Base-by-base conservation (phyloP, 2,888 invertebrate species). In the Panorpa germanica region DNA sequence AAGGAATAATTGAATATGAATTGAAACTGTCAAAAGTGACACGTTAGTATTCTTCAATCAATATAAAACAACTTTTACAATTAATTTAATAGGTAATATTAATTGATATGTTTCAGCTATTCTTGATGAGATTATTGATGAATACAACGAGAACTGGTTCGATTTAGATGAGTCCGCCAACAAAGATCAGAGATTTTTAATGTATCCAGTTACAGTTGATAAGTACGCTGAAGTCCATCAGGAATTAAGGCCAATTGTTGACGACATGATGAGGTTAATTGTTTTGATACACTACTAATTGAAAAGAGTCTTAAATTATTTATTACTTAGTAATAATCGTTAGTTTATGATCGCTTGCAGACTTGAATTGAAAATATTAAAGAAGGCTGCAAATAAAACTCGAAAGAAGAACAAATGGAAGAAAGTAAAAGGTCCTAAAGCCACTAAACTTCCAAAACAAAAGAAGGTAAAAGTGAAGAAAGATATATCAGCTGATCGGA, bases 401-500 rank as follows among this genome's bases (percentile, higher is more conserved):
- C 26, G 33, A 1, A 46, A 48, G 6, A 39, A 41, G 3, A 26
- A 4, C 7, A 44, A 44, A 23, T 53, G 50, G 31, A 48, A 39
- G 29, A 18, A 33, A 3, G 46, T 44, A 28, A 32, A 35, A 11
- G 36, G 39, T 17, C 47, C 44, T 15, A 45, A 43, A 25, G 29
- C n/a, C n/a, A n/a, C n/a, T n/a, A n/a, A n/a, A n/a, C n/a, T n/a
- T n/a, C n/a, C n/a, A n/a, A n/a, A n/a, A n/a, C n/a, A 19, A 1
- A 54, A 48, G 29, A 57, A 49, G 34, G 56, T 56, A 37, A 68
- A 63, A 42, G 35, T 31, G n/a, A 4, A 28, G 3, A 69, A 69
- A 42, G 75, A 75, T 48, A 32, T 45, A 5, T 70, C 72, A 3
- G 65, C 52, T 2, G 60, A 70, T 40, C 53, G 69, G 38, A 52